Base-by-base conservation (phyloP, 1,140 invertebrate species). In the Aricia agestis region DNA sequence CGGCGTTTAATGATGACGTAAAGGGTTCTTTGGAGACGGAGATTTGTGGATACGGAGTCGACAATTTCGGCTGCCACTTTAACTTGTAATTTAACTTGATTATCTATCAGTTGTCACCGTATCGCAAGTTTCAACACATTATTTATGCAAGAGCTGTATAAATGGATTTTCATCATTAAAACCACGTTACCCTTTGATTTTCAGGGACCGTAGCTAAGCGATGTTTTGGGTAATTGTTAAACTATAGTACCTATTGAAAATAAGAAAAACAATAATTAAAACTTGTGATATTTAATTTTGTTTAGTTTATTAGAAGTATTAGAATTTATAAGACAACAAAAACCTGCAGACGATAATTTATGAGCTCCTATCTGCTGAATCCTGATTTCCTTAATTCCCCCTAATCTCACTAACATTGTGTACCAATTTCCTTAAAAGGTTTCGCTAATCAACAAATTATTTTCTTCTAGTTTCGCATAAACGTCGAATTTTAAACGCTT, bases 301-400 rank as follows among this genome's bases (percentile, higher is more conserved):
- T 15, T 15, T 3, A 1, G 10, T 52, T 52, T 15, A 52, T 15
- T 9, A 52, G 11, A 15, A 52, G 45, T 7, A 11, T 42, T 52
- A 9, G n/a, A n/a, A n/a, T n/a, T n/a, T n/a, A n/a, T n/a, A n/a
- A n/a, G 1, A 52, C 10, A 52, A 52, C 45, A 52, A 11, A 52
- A 52, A 0, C 45, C 45, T 52, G 1, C 36, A 36, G 45, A 52
- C 42, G 66, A 70, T 76, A 80, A 84, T 86, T 83, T 82, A 84
- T 82, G 77, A 77, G 76, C 76, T 78, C 73, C 78, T 78, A 77
- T 76, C 73, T 61, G 65, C 71, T 77, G 74, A 72, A 80, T 82
- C 74, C 77, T 78, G 79, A 73, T 77, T 80, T 80, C 82, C 82
- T 86, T 84, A 82, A 84, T 83, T 78, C 80, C 78, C 76, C 73